Evolutionary conservation across 2,113 vertebrate species (phyloP).

Genomic region (Microcebus jonahi): DNA sequence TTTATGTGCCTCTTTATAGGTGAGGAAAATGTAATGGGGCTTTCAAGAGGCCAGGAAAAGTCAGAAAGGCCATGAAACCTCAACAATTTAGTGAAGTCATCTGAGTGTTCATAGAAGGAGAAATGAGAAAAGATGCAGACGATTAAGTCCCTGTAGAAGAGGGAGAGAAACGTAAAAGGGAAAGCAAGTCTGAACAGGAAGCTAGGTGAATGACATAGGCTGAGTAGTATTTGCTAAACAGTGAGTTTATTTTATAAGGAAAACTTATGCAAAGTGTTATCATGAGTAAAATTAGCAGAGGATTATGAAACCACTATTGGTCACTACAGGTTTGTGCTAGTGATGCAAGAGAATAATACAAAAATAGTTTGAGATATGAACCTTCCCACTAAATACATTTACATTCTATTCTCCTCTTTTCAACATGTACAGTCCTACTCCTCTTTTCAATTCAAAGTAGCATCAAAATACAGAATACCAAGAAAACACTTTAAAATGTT

Average conservation of each 20-base stretch:
- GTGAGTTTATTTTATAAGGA: not conserved
- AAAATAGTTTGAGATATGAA: not conserved
- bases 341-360: not conserved
- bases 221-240: not conserved
- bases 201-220: not conserved
- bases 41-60: not conserved
- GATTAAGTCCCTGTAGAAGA: not conserved
- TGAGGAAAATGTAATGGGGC: not conserved
- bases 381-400: not conserved
- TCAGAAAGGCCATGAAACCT: not conserved
- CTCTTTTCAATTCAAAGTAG: constrained; percentile 47
- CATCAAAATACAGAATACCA: constrained; percentile 26
- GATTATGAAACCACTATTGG: not conserved
- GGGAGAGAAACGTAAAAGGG: not conserved
- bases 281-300: not conserved
- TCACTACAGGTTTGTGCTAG: not conserved
- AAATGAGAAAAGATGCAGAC: not conserved
- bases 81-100: not conserved
- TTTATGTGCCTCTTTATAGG: not conserved
- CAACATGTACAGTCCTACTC: constrained; percentile 42
- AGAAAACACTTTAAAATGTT: constrained; percentile 10
- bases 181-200: not conserved
- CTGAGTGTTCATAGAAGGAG: not conserved
- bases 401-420: constrained; percentile 18
- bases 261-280: not conserved